Conservation (phyloP, 2,797 vertebrate genomes). For the Coreius guichenoti region DNA sequence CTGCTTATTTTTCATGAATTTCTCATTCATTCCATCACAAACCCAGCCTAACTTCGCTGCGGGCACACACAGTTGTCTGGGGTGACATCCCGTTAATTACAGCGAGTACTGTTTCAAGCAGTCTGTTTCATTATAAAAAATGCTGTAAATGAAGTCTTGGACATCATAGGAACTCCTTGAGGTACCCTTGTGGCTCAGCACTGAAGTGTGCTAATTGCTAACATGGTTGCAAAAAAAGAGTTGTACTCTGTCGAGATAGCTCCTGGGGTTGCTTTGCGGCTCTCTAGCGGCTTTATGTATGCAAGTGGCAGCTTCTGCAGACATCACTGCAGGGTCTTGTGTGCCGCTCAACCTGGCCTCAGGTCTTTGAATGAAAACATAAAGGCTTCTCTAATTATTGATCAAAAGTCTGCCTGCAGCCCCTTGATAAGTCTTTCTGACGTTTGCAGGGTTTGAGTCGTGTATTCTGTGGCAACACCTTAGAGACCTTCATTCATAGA, state of each 20-base stretch:
- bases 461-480: constrained; percentile 8
- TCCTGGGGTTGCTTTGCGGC: background rate
- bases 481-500: constrained; percentile 27
- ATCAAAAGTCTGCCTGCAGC: constrained; percentile 31
- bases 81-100: constrained; percentile 38
- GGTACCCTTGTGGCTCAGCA: constrained; percentile 4
- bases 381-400: constrained; percentile 36
- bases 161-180: constrained; percentile 28
- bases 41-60: constrained; percentile 18
- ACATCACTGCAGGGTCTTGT: background rate
- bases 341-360: constrained; percentile 1
- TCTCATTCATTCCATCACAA: constrained; percentile 36
- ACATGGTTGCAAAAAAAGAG: background rate
- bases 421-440: constrained; percentile 27
- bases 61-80: constrained; percentile 25
- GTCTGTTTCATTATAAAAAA: constrained; percentile 15
- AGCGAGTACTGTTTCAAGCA: constrained; percentile 5
- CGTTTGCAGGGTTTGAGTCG: constrained; percentile 1
- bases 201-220: constrained; percentile 9
- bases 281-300: background rate
- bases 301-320: background rate
- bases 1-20: constrained; percentile 37
- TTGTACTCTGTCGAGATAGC: background rate
- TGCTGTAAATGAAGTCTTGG: constrained; percentile 6
- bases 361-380: background rate